Base-by-base conservation (phyloP, 2,797 vertebrate genomes). In the Ataeniobius toweri region DNA sequence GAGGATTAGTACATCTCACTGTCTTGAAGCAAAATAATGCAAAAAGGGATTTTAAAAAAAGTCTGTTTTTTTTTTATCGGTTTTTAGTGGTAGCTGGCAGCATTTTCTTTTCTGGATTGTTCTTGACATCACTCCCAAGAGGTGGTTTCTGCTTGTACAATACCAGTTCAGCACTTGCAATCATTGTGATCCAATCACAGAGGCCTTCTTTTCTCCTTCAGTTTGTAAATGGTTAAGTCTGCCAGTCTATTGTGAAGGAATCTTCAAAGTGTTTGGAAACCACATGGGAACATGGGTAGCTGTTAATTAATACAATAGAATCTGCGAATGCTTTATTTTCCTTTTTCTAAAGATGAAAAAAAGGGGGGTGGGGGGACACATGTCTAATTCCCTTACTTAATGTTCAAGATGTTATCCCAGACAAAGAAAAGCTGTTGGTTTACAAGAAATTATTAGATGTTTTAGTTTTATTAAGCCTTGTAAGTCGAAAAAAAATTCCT, bases 1-100 rank as follows among this genome's bases (percentile, higher is more conserved):
- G 88, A 88, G 94, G 94, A 95, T 95, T 95, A 95, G 90, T 92
- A 91, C 86, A 90, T 92, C 89, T 87, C 89, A 92, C 91, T 92
- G 89, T 94, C 92, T 94, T 91, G 77, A 88, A 92, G 91, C 78
- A 83, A 82, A 89, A 83, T 61, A 74, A 59, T 51, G 80, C 46
- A 84, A 80, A 89, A 83, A 85, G 80, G 81, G 75, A 88, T 83
- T 63, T 31, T 31, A 20, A 74, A 80, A 78, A 77, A 80, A 78
- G 73, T 78, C 77, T 85, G 6, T 44, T 10, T 44, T 2, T 80
- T 82, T 84, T 85, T 91, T 81, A 89, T 80, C 86, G 89, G 85
- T 93, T 93, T 83, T 77, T 87, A 88, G 81, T 90, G 83, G 81
- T 68, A 82, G 87, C 89, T 93, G 93, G 93, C 92, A 91, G 80